Base-by-base conservation (phyloP, 2,113 vertebrate genomes). In the Lophochroa leadbeateri region DNA sequence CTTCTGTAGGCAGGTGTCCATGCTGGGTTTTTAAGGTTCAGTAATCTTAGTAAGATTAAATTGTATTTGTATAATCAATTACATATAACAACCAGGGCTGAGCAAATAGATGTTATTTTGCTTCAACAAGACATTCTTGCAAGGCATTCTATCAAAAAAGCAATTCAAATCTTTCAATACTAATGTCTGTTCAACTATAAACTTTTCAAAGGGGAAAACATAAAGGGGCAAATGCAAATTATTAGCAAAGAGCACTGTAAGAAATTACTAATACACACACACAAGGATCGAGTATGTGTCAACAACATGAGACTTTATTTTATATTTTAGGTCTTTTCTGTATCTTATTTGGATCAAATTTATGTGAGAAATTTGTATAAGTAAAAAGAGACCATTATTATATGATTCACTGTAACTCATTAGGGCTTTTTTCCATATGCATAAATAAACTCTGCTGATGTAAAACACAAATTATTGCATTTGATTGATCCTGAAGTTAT, bases 321-420 rank as follows among this genome's bases (percentile, higher is more conserved):
- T 71, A 41, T 41, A 92, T 33, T 68, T 93, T 68, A 84, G 27
- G 27, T 7, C 28, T 53, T 82, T 89, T 69, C 71, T 82, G 33
- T 60, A 39, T 71, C 65, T 72, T 86, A 84, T 72, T 92, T 84
- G 19, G 29, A 82, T 82, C 35, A 92, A 84, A 84, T 72, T 86
- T 94, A 75, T 88, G 69, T 86, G 49, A 81, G 16, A 89, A 86
- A 88, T 94, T 90, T 96, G 24, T 77, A 91, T 96, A 94, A 88
- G 44, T 91, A 92, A 90, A 13, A 19, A 88, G 39, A 81, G 41
- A 79, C 60, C 28, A 60, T 88, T 90, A 77, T 88, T 88, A 69
- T 82, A 75, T 74, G 64, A 92, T 60, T 90, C 64, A 78, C 21
- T 0, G 4, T 76, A 74, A 76, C 13, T 93, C 77, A 87, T 92